These are phyloP conservation scores for Calliphora vicina DNA, from an alignment of 1,140 invertebrate genomes.

Conservation along the genomic window DNA sequence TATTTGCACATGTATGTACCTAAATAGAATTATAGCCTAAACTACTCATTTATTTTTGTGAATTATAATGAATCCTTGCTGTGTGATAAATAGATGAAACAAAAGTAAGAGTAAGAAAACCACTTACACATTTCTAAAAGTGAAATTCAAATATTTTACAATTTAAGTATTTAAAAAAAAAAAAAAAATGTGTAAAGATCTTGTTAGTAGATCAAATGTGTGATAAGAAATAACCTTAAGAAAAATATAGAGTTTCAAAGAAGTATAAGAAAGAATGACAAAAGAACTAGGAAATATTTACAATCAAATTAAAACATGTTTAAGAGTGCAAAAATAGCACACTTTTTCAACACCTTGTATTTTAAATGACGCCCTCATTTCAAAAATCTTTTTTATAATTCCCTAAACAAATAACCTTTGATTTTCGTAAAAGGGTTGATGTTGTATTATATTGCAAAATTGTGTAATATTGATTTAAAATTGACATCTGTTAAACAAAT, in stretches of 20 bases:
- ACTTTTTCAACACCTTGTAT: not conserved
- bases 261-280: not conserved
- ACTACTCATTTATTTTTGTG: too few relatives aligned
- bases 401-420: not conserved
- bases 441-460: not conserved
- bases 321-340: not conserved
- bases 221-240: not conserved
- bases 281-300: too few relatives aligned
- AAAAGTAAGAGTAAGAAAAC: not conserved
- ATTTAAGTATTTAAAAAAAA: not conserved
- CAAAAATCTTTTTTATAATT: not conserved
- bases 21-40: too few relatives aligned
- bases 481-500: not conserved
- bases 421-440: not conserved
- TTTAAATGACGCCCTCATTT: not conserved
- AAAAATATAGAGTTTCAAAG: not conserved
- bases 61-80: not conserved
- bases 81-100: not conserved
- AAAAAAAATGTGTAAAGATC: too few relatives aligned
- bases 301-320: too few relatives aligned
- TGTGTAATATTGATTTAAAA: not conserved
- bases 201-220: not conserved
- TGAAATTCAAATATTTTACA: not conserved
- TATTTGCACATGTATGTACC: not conserved
- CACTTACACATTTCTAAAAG: not conserved